Conservation (phyloP, 2,888 invertebrate genomes). For the Unio pictorum region DNA sequence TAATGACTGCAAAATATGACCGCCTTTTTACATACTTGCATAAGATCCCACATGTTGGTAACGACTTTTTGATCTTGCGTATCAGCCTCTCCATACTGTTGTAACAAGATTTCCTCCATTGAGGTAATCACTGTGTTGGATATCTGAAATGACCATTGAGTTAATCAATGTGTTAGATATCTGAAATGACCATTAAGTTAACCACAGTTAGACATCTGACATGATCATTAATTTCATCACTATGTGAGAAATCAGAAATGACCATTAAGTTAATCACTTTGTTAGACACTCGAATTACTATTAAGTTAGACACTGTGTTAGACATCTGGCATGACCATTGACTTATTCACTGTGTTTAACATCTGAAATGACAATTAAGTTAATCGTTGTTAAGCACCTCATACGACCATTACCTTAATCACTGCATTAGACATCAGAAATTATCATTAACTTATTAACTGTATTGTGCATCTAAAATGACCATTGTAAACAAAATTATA, state of each 20-base stretch:
- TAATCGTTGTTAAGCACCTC: not conserved
- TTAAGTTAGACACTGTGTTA: not conserved
- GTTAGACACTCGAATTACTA: not conserved
- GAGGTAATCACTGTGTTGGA: constrained; percentile 33
- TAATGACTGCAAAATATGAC: not conserved
- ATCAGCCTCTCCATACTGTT: constrained; percentile 40
- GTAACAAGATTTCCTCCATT: constrained; percentile 36
- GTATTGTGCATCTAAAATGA: too few species aligned
- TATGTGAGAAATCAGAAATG: constrained; percentile 32
- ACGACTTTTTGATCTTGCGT: constrained; percentile 30
- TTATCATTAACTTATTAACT: too few species aligned
- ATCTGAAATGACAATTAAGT: not conserved
- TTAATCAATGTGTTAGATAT: constrained; percentile 33
- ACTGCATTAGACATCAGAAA: not conserved
- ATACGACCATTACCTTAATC: too few species aligned
- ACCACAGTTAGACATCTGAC: constrained; percentile 35
- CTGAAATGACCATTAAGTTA: constrained; percentile 22
- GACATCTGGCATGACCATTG: too few species aligned
- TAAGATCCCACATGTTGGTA: constrained; percentile 44
- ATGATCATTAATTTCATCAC: constrained; percentile 22
- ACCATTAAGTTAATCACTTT: not conserved
- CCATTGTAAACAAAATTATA: too few species aligned
- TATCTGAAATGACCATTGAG: constrained; percentile 29
- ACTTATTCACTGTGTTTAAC: not conserved
- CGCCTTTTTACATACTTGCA: constrained; percentile 19